Base-by-base conservation (phyloP, 2,113 vertebrate genomes). In the Cathartes aura region DNA sequence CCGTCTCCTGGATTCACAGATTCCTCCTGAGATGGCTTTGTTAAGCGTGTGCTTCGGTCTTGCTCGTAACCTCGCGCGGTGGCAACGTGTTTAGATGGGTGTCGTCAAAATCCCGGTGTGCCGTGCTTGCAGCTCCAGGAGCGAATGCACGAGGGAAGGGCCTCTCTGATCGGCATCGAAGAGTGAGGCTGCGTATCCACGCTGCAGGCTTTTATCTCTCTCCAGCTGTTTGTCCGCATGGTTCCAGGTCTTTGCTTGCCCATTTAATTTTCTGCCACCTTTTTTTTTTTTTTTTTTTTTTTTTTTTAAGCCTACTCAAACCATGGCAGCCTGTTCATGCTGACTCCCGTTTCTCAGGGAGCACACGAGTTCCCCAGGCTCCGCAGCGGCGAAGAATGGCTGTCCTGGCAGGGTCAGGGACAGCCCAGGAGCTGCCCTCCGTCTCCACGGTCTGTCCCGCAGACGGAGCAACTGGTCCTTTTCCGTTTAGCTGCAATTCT, bases 41-140 rank as follows among this genome's bases (percentile, higher is more conserved):
- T 15, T 34, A 9, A 27, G 22, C 5, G 6, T 2, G 15, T 22
- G 5, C 40, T 13, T 22, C 8, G n/a, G 5, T 48, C 47, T 22
- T 22, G 36, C 64, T 71, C 21, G 0, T 20, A 29, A 27, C 26
- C 12, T 40, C 8, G 14, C 2, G 27, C 21, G 50, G 20, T 40
- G 38, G 60, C 42, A 42, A 19, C 0, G 2, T 36, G 3, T 23
- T 47, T 55, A 9, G 30, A 5, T n/a, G 0, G 3, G 8, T 22
- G 12, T 45, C 3, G 2, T 47, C 56, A n/a, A 11, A 27, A 15
- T 45, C 34, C 9, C 4, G 42, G 26, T 38, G 2, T 3, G 7
- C 27, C 6, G 0, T 5, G 19, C 40, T 52, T 58, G 21, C 34
- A 22, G 78, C 50, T 13, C 56, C 34, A 15, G 0, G 3, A n/a